These are phyloP conservation scores for Drosophila mettleri DNA, from an alignment of 2,888 invertebrate genomes.

Conservation along the genomic window DNA sequence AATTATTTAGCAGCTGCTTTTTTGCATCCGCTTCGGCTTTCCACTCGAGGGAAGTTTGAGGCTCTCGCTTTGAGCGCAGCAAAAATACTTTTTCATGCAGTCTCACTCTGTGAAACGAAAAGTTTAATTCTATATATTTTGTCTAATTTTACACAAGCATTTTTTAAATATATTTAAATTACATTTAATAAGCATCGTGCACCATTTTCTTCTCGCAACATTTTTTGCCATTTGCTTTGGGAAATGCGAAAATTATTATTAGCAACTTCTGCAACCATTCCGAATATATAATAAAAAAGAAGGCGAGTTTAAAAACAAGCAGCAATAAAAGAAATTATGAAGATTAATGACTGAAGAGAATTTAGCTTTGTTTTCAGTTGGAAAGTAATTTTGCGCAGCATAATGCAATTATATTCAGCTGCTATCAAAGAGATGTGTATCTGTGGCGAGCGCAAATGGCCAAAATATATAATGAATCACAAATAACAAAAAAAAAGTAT, in stretches of 20 bases:
- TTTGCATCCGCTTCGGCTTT: background rate
- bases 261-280: background rate
- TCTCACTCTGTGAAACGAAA: background rate
- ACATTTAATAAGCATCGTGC: background rate
- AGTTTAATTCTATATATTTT: background rate
- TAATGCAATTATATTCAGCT: constrained; percentile 42
- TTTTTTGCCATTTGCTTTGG: background rate
- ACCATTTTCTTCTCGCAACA: background rate
- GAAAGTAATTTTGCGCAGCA: constrained; percentile 39
- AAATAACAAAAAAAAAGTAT: constrained; percentile 34
- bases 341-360: constrained; percentile 62
- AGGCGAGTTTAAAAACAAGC: constrained; percentile 37
- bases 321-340: constrained; percentile 70
- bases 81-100: too few relatives aligned
- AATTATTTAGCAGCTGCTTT: constrained; percentile 55
- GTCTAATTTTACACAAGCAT: too few relatives aligned
- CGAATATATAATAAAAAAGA: constrained; percentile 7
- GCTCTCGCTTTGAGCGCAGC: background rate
- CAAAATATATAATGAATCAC: constrained; percentile 38
- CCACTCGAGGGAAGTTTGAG: background rate
- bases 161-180: background rate
- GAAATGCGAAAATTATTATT: background rate
- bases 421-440: constrained; percentile 28
- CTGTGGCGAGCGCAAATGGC: constrained; percentile 29
- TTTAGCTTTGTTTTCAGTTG: constrained; percentile 36